A percentile compares a stretch with the other conserved stretches of the same genome.
Evolutionary conservation across 2,113 vertebrate species (phyloP).

Genomic region (Albula glossodonta): DNA sequence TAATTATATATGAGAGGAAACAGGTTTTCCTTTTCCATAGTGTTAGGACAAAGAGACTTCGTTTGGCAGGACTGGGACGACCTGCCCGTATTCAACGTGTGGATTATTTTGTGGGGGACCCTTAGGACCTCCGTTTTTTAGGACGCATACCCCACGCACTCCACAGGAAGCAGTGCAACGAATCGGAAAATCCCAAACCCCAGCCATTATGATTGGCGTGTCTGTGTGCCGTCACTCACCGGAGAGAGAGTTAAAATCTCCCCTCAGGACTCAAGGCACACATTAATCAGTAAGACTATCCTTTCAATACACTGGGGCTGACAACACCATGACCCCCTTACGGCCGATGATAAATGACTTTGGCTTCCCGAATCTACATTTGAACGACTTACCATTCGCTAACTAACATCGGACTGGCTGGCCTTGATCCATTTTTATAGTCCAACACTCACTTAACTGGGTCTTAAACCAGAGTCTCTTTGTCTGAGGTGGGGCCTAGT

Average conservation of each 20-base stretch:
- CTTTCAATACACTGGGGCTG: conserved; percentile 28
- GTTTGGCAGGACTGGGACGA: background rate
- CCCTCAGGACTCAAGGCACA: conserved; percentile 17
- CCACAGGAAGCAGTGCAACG: conserved; percentile 29
- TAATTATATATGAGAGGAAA: background rate
- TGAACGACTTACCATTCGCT: background rate
- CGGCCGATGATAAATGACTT: background rate
- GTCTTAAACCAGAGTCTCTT: too few species aligned
- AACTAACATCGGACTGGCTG: background rate
- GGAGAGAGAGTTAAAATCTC: conserved; percentile 4
- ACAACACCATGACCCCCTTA: conserved; percentile 22
- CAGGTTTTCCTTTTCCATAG: background rate
- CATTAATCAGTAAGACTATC: conserved; percentile 49
- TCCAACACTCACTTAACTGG: background rate
- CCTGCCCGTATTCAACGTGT: too few species aligned
- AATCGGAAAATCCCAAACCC: conserved; percentile 25
- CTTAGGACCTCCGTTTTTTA: background rate
- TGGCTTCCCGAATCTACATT: background rate
- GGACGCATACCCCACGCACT: background rate
- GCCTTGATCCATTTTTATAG: background rate
- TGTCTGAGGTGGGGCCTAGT: too few species aligned
- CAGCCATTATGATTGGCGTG: conserved; percentile 38
- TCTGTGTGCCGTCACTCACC: conserved; percentile 21
- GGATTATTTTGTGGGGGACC: conserved; percentile 2
- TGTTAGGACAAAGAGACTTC: background rate